Evolutionary conservation across 2,888 invertebrate species (phyloP), one percentile per base, ranked within the genome.

Genomic region (Gymnocheta viridis): DNA sequence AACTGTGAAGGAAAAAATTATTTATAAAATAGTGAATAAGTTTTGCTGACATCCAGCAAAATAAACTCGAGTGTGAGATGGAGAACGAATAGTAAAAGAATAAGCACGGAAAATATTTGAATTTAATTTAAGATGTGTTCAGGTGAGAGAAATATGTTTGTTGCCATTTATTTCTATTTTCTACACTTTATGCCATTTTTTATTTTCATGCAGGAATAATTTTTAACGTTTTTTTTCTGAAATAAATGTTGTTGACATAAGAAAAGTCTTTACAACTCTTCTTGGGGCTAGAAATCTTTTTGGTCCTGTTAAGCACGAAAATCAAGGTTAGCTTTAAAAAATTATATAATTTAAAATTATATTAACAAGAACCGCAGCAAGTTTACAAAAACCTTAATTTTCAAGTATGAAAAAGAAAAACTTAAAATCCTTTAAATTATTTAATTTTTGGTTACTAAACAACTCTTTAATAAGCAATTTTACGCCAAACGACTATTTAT

Each of bases 41-140:
- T 81, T 77, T 81, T 73, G 81, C 84, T 84, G 84, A 84, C 84
- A 84, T 81, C 69, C 77, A 73, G 44, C 14, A 74, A 66, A 84
- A 77, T 12, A 17, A n/a, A 29, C 29, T 10, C 22, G 14, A n/a
- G n/a, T 29, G 29, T 44, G 66, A 9, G 51, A 66, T 38, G 14
- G 41, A 4, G 14, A 64, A 19, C 22, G 14, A 22, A 66, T n/a
- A 35, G 32, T 5, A 54, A 38, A 66, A 51, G 14, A 22, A 35
- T 47, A 19, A 58, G 35, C 17, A 29, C 27, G 49, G 3, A 66
- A 60, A 76, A 80, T 72, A 80, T 84, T 81, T 81, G 77, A 84
- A 77, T 72, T 84, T 62, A 84, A 84, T 81, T 81, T 81, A 81
- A 84, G 77, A 84, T 81, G 41, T 72, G 72, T 81, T 72, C 73